Evolutionary conservation across 2,888 invertebrate genomes (phyloP).

Genomic region (Oligia latruncula): DNA sequence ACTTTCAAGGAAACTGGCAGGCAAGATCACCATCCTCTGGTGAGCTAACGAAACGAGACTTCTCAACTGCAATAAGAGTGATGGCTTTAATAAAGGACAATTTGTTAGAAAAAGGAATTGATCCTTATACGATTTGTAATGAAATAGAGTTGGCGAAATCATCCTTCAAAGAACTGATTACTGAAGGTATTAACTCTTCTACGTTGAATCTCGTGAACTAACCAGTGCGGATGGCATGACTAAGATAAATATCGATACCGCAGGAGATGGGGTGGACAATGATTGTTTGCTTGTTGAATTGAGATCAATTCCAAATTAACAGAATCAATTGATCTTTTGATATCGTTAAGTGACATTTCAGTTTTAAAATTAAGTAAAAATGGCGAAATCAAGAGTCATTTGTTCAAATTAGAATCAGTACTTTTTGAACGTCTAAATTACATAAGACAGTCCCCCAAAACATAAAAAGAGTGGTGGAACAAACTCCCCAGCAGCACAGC

Average conservation of each 20-base stretch:
- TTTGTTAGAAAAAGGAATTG: background rate
- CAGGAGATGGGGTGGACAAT: background rate
- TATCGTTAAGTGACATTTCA: background rate
- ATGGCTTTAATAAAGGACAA: conserved; percentile 1
- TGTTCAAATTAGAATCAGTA: background rate
- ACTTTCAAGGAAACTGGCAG: no score
- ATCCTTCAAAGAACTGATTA: background rate
- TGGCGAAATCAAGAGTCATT: background rate
- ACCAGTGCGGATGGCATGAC: background rate
- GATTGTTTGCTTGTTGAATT: background rate
- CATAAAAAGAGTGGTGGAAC: background rate
- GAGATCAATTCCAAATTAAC: background rate
- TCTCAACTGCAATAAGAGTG: background rate
- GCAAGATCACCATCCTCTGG: background rate
- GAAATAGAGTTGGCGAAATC: background rate
- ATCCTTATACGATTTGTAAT: background rate
- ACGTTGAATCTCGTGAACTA: background rate
- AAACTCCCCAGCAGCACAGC: background rate
- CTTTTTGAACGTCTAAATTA: background rate
- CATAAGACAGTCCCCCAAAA: background rate
- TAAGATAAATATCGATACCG: background rate
- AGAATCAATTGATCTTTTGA: background rate
- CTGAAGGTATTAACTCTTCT: background rate
- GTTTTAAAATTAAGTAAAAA: background rate
- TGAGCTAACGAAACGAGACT: background rate